Base-by-base conservation (phyloP, 2,113 vertebrate species). In the Spilogale gracilis region DNA sequence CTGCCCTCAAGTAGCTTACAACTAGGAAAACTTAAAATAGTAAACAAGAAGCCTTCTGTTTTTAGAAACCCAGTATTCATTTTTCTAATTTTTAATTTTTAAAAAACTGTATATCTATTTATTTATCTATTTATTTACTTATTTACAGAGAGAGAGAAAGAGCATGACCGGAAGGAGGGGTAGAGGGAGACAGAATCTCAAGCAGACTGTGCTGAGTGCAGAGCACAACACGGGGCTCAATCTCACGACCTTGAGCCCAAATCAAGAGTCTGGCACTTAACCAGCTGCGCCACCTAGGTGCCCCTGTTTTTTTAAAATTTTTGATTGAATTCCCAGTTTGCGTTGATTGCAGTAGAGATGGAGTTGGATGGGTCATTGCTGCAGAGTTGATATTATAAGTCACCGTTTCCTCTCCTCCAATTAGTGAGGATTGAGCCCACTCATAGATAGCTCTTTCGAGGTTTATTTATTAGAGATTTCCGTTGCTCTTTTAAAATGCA, bases 11-110 rank as follows among this genome's bases (percentile, higher is more conserved):
- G 65, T 48, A 94, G 52, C 30, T 94, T 76, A 76, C 52, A 93
- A 89, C 78, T 85, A 58, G 89, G 83, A 71, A 79, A 88, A 32
- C 23, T 84, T 88, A 88, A 90, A 89, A 86, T 69, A 91, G 16
- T 45, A 65, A 69, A 52, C 23, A 87, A 54, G 52, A 93, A 32
- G 4, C 6, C 27, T 21, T 48, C 14, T 92, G 32, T 84, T 94
- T 80, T 21, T 91, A 50, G 71, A 92, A 92, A 73, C 14, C 11
- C 25, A 73, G 3, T 88, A 87, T 91, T 17, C 48, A 82, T 96
- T 71, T 92, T 43, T 95, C 78, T 48, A n/a, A 67, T 10, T 61
- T 61, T 61, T 61, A 25, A 61, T 61, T 61, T 25, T 63, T 27
- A 5, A 27, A 63, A 63, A 63, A 25, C 1, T 25, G 23, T 25